phyloP scores from a whole-genome alignment of 2,113 vertebrate genomes.

The Myrmecobius fasciatus region DNA sequence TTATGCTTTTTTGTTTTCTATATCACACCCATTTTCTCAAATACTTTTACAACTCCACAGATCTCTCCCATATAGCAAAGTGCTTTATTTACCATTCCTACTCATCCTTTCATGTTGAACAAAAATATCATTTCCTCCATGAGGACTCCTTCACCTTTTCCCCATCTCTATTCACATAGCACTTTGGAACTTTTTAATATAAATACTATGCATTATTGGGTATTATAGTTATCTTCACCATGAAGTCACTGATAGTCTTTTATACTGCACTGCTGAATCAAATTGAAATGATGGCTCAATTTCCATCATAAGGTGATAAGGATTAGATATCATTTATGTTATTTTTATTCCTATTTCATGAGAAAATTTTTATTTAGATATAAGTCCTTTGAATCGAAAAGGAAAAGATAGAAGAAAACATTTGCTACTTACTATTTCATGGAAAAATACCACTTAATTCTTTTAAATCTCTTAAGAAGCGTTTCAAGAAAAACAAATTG shows the following conservation, averaged over 20 bases:
- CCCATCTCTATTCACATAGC: not conserved
- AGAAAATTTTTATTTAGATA: not conserved
- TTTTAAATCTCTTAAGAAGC: constrained; percentile 41
- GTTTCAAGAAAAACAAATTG: constrained; percentile 61
- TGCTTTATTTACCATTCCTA: not conserved
- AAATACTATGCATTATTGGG: not conserved
- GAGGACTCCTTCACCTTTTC: not conserved
- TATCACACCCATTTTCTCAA: not conserved
- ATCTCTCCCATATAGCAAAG: not conserved
- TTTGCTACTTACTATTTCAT: not conserved
- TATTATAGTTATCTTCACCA: not conserved
- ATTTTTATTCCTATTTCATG: not conserved
- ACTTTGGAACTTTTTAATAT: not conserved
- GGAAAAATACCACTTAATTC: constrained; percentile 37
- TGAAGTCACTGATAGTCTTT: not conserved
- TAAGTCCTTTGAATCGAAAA: constrained; percentile 31
- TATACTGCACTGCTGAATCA: not conserved
- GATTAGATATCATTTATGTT: not conserved
- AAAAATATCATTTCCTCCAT: not conserved
- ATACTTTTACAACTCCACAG: not conserved
- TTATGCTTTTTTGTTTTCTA: not conserved
- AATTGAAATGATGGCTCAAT: not conserved
- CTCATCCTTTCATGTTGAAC: not conserved
- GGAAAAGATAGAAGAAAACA: constrained; percentile 23
- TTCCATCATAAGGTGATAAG: not conserved